These are phyloP conservation scores for Bradypus variegatus DNA, from an alignment of 2,797 vertebrate species.

Conservation along the genomic window DNA sequence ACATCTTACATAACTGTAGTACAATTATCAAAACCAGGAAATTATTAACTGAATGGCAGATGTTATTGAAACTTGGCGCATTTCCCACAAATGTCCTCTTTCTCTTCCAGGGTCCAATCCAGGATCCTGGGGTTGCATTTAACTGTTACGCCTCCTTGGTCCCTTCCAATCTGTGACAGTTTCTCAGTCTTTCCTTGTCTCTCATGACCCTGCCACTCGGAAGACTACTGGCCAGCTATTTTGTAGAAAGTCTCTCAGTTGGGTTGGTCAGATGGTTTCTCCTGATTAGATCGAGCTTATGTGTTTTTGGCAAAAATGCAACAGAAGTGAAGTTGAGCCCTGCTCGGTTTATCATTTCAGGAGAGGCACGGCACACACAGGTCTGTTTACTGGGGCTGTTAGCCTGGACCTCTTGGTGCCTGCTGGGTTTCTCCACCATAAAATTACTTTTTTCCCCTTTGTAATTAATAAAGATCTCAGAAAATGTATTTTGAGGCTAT, in stretches of 20 bases:
- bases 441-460: neutral
- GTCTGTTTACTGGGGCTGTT: neutral
- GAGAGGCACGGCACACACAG: accelerated
- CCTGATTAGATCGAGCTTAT: neutral
- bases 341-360: neutral
- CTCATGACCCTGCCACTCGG: neutral
- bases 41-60: neutral
- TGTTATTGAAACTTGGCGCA: neutral
- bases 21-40: neutral
- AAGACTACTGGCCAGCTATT: neutral
- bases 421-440: neutral
- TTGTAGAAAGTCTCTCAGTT: neutral
- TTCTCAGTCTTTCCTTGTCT: constrained; percentile 15
- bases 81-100: neutral
- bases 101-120: neutral
- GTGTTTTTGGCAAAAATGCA: neutral
- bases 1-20: neutral
- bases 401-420: too few relatives aligned
- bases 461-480: neutral
- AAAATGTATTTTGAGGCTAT: neutral
- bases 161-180: neutral
- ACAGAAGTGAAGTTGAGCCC: neutral
- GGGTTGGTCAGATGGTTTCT: neutral
- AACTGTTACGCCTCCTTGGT: neutral
- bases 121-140: neutral